Evolutionary conservation across 2,113 vertebrate genomes (phyloP), one percentile per base, ranked within the genome.

Genomic region (Ascaphus truei): DNA sequence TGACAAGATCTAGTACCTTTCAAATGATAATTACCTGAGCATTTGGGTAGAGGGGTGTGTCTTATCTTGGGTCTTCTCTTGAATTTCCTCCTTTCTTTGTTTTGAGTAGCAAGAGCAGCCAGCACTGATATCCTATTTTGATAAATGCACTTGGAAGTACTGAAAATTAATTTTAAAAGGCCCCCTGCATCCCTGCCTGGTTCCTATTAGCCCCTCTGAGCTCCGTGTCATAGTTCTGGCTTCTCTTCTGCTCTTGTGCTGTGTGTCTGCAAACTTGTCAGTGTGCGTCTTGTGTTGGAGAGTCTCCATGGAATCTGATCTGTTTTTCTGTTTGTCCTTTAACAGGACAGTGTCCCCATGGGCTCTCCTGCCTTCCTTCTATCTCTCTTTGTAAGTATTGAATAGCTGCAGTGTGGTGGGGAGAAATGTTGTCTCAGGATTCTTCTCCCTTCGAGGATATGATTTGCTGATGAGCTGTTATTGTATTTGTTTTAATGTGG

Each of bases 371-470:
- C 97, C 93, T 99, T 99, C 90, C 98, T 99, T 93, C 98, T 99
- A 92, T 99, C 98, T 96, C 96, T 99, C 84, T 99, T 99, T 98
- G 98, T 99, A 98, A 99, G 98, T 99, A 98, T 96, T 93, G 87
- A 90, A 91, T 87, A 79, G 81, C 77, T 84, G 56, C 81, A 83
- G 76, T 75, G 80, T 76, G 37, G 82, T 77, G 71, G 81, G 64
- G 77, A 72, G 62, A 10, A 50, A 43, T 18, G 41, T 9, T 26
- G 50, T 34, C 15, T 15, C 12, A 12, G 15, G 23, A 31, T 27
- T 18, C 34, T 52, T 5, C 36, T 29, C 29, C 18, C 51, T 16
- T 55, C 23, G 13, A 22, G 3, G 27, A 27, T 56, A 30, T 56
- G 36, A 66, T 50, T 27, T 45, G 25, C n/a, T n/a, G n/a, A n/a